phyloP scores from a whole-genome alignment of 2,888 invertebrate genomes.

The Lobophora halterata region DNA sequence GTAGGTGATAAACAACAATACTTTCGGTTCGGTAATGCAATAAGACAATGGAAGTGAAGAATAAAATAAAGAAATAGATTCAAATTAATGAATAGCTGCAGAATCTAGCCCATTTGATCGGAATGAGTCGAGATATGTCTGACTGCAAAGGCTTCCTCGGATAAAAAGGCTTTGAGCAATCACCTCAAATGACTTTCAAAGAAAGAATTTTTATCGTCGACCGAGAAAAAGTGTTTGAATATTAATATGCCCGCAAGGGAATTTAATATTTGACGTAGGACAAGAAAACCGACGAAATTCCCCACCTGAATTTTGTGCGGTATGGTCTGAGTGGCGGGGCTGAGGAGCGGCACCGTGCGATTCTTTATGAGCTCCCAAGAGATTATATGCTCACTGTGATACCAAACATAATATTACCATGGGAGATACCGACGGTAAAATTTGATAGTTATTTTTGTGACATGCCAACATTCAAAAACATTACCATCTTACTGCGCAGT shows the following conservation, averaged over 20 bases:
- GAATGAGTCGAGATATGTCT: constrained; percentile 32
- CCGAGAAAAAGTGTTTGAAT: constrained; percentile 54
- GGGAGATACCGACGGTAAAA: constrained; percentile 21
- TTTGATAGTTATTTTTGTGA: constrained; percentile 24
- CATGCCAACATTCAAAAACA: no score
- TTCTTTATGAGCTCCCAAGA: constrained; percentile 51
- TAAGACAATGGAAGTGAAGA: constrained; percentile 26
- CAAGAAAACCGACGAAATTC: constrained; percentile 50
- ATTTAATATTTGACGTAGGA: constrained; percentile 65
- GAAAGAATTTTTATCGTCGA: constrained; percentile 47
- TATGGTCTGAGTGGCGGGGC: constrained; percentile 48
- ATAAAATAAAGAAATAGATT: constrained; percentile 31
- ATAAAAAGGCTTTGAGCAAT: constrained; percentile 58
- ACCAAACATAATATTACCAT: constrained; percentile 31
- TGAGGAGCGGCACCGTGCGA: constrained; percentile 39
- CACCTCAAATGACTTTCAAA: constrained; percentile 55
- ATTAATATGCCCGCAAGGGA: constrained; percentile 58
- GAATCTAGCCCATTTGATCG: constrained; percentile 26
- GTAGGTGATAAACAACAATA: constrained; percentile 26
- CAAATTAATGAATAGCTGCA: constrained; percentile 33
- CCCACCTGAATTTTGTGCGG: constrained; percentile 56
- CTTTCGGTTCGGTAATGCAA: constrained; percentile 25
- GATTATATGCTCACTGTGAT: constrained; percentile 19
- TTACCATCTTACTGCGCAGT: no score
- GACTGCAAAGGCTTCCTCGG: constrained; percentile 37